Evolutionary conservation across 2,888 invertebrate genomes (phyloP).

Genomic region (Hypsopygia costalis): DNA sequence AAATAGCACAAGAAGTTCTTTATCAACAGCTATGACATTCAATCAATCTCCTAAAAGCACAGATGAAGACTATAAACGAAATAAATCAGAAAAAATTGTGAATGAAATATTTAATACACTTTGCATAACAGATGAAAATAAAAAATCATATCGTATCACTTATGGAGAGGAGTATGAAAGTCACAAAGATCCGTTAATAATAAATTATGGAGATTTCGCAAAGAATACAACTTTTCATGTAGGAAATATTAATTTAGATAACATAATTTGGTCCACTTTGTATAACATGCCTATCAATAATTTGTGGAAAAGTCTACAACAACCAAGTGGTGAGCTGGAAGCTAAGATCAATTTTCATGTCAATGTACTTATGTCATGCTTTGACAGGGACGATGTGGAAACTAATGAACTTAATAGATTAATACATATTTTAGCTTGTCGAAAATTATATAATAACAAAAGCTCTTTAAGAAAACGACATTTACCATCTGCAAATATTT

Average conservation of each 20-base stretch:
- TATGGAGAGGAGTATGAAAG: constrained; percentile 62
- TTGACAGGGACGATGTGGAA: constrained; percentile 59
- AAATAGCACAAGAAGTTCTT: constrained; percentile 32
- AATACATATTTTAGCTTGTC: constrained; percentile 58
- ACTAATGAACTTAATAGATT: constrained; percentile 55
- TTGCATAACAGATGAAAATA: constrained; percentile 42
- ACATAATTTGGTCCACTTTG: constrained; percentile 46
- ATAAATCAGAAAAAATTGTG: constrained; percentile 46
- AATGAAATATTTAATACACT: constrained; percentile 50
- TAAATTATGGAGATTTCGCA: constrained; percentile 55
- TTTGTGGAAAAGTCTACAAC: constrained; percentile 44
- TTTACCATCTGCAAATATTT: constrained; percentile 37
- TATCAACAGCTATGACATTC: constrained; percentile 31
- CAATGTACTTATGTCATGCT: constrained; percentile 60
- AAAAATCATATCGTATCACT: constrained; percentile 53
- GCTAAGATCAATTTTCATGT: constrained; percentile 65
- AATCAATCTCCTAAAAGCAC: constrained; percentile 22
- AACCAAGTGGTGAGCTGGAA: constrained; percentile 40
- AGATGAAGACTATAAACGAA: constrained; percentile 31
- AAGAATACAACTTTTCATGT: constrained; percentile 61
- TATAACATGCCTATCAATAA: constrained; percentile 54
- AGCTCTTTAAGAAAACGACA: constrained; percentile 56
- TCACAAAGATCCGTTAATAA: constrained; percentile 52
- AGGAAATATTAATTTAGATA: constrained; percentile 55
- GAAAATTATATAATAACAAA: constrained; percentile 63